Evolutionary conservation across 2,888 invertebrate species (phyloP), one percentile per base, ranked within the genome.

Genomic region (Megamerina dolium): DNA sequence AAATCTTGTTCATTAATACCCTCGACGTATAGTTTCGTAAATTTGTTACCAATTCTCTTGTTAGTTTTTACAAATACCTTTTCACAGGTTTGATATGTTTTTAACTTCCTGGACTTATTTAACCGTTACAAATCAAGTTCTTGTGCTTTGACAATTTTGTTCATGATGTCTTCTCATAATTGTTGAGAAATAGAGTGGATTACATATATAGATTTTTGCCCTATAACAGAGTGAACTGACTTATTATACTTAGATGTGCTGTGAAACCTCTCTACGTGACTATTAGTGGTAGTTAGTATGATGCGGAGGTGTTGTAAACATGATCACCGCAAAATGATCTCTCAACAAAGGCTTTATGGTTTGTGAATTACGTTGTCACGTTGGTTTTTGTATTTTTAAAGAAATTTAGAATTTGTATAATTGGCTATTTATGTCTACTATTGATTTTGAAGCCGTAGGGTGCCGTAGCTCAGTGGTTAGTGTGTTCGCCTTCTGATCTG

Each of bases 201-300:
- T 20, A 20, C n/a, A 38, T 31, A n/a, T 8, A 31, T 38, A 9
- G 38, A 31, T 19, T n/a, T n/a, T n/a, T n/a, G n/a, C n/a, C n/a
- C n/a, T 27, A 12, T 34, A 5, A 34, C 19, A 12, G 34, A 34
- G 6, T 34, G 34, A 9, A 34, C 19, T 10, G 20, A 19, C 19
- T 20, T 34, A 34, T 34, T 34, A 19, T 34, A 19, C 2, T 34
- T 34, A 20, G 17, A 19, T 19, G 36, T 41, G 35, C 34, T 27
- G 29, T 41, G 36, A 16, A 41, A 41, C 5, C 41, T 18, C 19
- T 41, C 41, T 4, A 41, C 36, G 9, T 41, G 35, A 8, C 41
- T 30, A 19, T 41, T 40, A 21, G 21, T 36, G 9, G 36, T n/a
- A n/a, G n/a, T n/a, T 41, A 16, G 35, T 41, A 34, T 29, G 34